Base-by-base conservation (phyloP, 1,140 invertebrate species). In the Eumeta japonica region DNA sequence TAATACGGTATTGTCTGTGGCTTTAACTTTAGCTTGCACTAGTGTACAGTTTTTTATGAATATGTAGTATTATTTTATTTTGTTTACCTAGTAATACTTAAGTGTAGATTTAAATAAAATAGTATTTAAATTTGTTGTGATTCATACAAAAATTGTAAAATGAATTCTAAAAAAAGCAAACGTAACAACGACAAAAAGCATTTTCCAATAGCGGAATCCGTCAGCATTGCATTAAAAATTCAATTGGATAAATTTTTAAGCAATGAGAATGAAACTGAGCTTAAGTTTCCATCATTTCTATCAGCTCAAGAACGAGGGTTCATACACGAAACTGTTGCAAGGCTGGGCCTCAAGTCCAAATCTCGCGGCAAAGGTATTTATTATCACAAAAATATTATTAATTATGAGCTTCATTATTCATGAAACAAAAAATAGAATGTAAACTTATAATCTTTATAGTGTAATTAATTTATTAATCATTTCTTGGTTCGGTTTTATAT, bases 251-350 rank as follows among this genome's bases (percentile, higher is more conserved):
- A 83, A 41, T 82, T 89, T 45, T 52, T 83, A 15, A 71, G 63
- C 28, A 63, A 80, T 41, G 76, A 79, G 46, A 83, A 85, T 51
- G 78, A 81, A 44, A 75, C 70, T 1, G 75, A 77, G 39, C 48
- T 75, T 3, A 80, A 82, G 46, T 89, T 90, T 68, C 87, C 88
- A 15, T 86, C 86, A 3, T 88, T 86, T 5, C 78, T 91, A 20
- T 86, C 81, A 13, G 80, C 84, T 2, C 80, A 82, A 45, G 87
- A 91, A 56, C 76, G 89, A 58, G 86, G 83, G n/a, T 90, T 88
- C 55, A 81, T 91, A 34, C 89, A 91, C 62, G 71, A 81, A 41
- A 71, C 85, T 12, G 83, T 80, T 2, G 63, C 57, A 3, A 70
- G 81, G 42, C 61, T 86, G 41, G 86, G 85, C 1, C 58, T 91